A percentile compares a stretch with the other conserved stretches of the same genome.
phyloP scores from a whole-genome alignment of 2,113 vertebrate species.

The Lutjanus erythropterus region DNA sequence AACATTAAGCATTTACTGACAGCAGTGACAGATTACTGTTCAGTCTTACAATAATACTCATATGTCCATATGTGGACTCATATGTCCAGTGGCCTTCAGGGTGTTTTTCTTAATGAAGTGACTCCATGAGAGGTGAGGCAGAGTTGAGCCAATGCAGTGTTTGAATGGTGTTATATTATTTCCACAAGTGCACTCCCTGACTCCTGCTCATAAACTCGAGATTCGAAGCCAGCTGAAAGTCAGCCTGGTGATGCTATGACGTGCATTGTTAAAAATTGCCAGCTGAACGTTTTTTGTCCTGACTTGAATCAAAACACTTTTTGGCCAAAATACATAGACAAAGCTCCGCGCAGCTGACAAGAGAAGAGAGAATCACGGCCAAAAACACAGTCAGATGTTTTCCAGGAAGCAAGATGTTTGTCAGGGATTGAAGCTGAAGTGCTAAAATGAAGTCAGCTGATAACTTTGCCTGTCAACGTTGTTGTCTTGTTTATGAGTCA shows the following conservation, averaged over 20 bases:
- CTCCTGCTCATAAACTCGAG: conserved; percentile 16
- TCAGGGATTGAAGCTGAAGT: conserved; percentile 29
- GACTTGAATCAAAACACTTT: conserved; percentile 52
- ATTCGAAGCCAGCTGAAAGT: conserved; percentile 12
- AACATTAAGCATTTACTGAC: too few relatives aligned
- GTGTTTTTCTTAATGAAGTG: background rate
- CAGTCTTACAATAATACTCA: background rate
- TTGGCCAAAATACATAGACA: conserved; percentile 40
- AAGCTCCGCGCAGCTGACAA: conserved; percentile 45
- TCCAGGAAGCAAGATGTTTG: conserved; percentile 52
- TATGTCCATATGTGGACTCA: background rate
- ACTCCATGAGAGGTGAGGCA: background rate
- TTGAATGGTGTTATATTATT: conserved; percentile 21
- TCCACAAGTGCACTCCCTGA: conserved; percentile 23
- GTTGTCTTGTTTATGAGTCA: conserved; percentile 12
- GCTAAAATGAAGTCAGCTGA: conserved; percentile 34
- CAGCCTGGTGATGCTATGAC: conserved; percentile 17
- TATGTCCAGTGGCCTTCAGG: background rate
- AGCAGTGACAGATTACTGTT: background rate
- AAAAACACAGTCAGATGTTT: conserved; percentile 33
- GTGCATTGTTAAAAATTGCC: conserved; percentile 34
- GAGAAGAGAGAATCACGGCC: conserved; percentile 26
- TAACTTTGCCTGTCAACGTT: background rate
- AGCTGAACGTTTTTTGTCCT: conserved; percentile 43
- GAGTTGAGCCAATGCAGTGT: conserved; percentile 6